Evolutionary conservation across 2,113 vertebrate species (phyloP), one percentile per base, ranked within the genome.

Genomic region (Nannospalax galili): DNA sequence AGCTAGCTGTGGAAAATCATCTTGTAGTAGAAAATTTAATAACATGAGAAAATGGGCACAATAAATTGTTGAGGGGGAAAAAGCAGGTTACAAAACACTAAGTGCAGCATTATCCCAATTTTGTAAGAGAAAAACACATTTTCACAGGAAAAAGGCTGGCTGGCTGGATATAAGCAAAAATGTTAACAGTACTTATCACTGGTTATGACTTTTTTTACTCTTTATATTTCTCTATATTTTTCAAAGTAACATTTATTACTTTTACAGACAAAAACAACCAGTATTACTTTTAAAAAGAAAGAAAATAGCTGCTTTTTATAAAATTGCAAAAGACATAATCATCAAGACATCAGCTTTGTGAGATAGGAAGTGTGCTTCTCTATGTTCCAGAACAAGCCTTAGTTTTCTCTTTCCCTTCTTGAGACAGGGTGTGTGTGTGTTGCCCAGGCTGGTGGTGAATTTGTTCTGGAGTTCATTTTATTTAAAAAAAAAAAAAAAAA

Each of bases 11-110:
- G 75, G 93, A 96, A 95, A 95, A 92, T 81, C 89, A 94, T 86
- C 88, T 95, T 86, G 35, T 60, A 84, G 86, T 72, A 62, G 89
- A 95, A 95, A 96, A 97, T 94, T 91, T 95, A 96, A 82, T 87
- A 97, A 92, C 93, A 79, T 26, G 90, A 97, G 87, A 94, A 97
- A 97, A 97, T 80, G 70, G 86, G 77, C 80, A 94, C 70, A 91
- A 91, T 96, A 97, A 97, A 97, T 96, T 86, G 42, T 64, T 72
- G 75, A 96, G n/a, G 62, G 87, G 84, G 58, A 92, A 85, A 96
- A 96, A 91, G 45, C 52, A 93, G 86, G 84, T 91, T 96, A 94
- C 74, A 93, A 84, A 87, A 94, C 56, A 92, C 52, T 96, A 95
- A 93, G 65, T 94, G 62, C 75, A 86, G 65, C 75, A 95, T 97